Conservation (phyloP, 23 tunicate species). For the Aplidium turbinatum region DNA sequence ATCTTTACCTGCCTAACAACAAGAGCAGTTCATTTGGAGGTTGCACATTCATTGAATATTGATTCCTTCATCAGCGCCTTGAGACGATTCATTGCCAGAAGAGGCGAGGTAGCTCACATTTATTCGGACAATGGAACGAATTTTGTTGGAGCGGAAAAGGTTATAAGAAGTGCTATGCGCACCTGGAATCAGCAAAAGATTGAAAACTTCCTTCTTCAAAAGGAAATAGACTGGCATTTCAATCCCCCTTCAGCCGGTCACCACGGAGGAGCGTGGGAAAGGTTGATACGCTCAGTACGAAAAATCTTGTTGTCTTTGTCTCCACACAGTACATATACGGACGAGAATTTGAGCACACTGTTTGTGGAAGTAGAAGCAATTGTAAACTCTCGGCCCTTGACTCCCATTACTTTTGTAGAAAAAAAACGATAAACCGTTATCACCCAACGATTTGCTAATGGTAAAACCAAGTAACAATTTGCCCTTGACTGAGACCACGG, state of each 20-base stretch:
- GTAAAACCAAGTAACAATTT: neutral
- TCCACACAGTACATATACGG: neutral
- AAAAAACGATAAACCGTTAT: neutral
- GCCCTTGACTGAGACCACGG: too few relatives aligned
- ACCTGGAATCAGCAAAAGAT: neutral
- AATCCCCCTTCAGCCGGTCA: neutral
- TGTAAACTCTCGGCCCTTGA: conserved; percentile 1
- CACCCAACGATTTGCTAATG: neutral
- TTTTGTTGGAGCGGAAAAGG: conserved; percentile 8
- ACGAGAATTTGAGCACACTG: neutral
- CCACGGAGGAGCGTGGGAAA: conserved; percentile 4
- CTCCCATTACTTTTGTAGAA: neutral
- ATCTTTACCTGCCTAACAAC: conserved; percentile 5
- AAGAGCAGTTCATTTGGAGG: conserved; percentile 5
- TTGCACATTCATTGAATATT: neutral
- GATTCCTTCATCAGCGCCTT: conserved; percentile 1
- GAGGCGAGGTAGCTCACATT: neutral
- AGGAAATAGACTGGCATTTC: neutral
- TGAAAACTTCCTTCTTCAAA: neutral
- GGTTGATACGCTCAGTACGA: neutral
- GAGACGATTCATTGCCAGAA: neutral
- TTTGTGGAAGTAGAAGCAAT: neutral
- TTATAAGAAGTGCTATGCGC: neutral
- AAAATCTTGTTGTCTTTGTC: neutral
- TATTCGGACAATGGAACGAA: neutral